These are phyloP conservation scores for Panagrolaimus sp. DNA, from an alignment of 1,140 invertebrate species.

Conservation along the genomic window DNA sequence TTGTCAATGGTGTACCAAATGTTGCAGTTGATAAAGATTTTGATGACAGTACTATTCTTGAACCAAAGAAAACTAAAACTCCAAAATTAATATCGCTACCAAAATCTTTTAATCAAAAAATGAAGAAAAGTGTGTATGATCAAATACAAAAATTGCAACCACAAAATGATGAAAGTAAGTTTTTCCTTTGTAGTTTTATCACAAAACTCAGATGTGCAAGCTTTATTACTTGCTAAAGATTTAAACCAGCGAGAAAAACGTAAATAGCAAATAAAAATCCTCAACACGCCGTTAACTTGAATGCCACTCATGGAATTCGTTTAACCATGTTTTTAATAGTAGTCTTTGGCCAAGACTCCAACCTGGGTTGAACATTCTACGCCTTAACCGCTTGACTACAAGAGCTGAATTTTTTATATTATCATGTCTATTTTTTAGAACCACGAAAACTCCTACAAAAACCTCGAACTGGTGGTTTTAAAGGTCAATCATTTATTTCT, in stretches of 20 bases:
- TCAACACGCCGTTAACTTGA: no score
- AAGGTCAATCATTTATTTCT: background rate
- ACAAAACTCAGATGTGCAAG: no score
- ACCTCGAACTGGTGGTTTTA: background rate
- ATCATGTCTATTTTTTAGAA: background rate
- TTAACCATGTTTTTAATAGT: no score
- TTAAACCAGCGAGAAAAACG: no score
- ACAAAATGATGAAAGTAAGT: background rate
- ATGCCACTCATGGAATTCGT: no score
- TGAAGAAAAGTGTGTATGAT: background rate
- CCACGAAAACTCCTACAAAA: background rate
- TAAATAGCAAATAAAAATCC: no score
- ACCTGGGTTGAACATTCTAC: no score
- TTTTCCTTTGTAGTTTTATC: no score
- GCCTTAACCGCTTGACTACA: no score
- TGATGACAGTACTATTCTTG: background rate
- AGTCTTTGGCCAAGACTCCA: no score
- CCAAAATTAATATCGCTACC: background rate
- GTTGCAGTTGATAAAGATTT: conserved; percentile 1
- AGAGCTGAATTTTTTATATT: background rate
- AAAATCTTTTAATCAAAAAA: no score
- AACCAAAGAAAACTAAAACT: background rate
- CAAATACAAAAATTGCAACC: background rate
- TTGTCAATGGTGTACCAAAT: conserved; percentile 4
- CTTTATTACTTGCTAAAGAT: no score